These are phyloP conservation scores for Chondrosia reniformis DNA, from an alignment of 37 sponge, comb jelly and placozoan species.

Conservation along the genomic window DNA sequence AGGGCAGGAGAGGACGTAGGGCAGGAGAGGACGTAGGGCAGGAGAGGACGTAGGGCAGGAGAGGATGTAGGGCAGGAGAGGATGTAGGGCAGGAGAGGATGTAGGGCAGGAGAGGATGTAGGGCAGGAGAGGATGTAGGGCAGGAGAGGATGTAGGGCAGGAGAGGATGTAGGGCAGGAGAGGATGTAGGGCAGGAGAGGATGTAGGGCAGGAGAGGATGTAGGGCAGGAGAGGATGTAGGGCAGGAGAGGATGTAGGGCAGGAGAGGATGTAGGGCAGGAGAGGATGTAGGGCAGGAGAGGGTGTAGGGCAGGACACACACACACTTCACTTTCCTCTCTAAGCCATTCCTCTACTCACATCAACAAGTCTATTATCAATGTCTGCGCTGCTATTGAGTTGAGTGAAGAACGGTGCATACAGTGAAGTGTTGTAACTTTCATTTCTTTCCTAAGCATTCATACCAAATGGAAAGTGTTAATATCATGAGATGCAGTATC, in stretches of 20 bases:
- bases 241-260: neutral
- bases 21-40: neutral
- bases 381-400: neutral
- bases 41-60: neutral
- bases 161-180: neutral
- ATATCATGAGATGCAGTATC: neutral
- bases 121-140: neutral
- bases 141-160: neutral
- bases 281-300: neutral
- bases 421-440: neutral
- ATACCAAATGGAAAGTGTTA: neutral
- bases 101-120: neutral
- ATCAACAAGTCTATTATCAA: neutral
- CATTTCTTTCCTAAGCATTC: neutral
- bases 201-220: neutral
- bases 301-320: constrained; percentile 1
- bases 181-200: neutral
- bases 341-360: neutral
- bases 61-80: neutral
- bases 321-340: neutral
- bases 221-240: neutral
- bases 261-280: neutral
- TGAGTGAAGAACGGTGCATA: neutral
- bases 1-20: neutral
- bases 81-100: neutral